These are phyloP conservation scores for Haliaeetus leucogaster DNA, from an alignment of 2,113 vertebrate species.

Conservation along the genomic window DNA sequence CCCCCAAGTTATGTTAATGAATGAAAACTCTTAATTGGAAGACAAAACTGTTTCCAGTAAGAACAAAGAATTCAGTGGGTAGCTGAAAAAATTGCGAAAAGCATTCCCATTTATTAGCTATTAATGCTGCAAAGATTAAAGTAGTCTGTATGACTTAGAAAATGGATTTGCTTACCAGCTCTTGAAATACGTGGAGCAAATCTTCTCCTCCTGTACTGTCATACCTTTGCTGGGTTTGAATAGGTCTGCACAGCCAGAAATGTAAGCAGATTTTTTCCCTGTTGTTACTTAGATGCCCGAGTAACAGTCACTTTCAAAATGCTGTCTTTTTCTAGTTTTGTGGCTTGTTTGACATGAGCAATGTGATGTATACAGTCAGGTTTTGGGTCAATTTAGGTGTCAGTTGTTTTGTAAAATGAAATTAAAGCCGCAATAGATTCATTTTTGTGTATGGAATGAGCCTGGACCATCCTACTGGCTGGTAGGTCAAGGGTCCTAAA, in stretches of 20 bases:
- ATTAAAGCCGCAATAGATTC: neutral
- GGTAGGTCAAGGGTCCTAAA: neutral
- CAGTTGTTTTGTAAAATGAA: neutral
- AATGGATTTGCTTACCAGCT: neutral
- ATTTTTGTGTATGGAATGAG: neutral
- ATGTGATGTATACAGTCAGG: neutral
- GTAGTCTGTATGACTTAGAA: neutral
- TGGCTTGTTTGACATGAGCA: neutral
- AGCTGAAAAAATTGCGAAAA: neutral
- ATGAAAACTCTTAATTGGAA: conserved; percentile 4
- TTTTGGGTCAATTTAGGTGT: neutral
- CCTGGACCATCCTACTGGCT: neutral
- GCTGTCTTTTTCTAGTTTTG: neutral
- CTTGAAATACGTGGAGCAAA: neutral
- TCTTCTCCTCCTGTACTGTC: neutral
- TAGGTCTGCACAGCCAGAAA: neutral
- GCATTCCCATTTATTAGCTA: neutral
- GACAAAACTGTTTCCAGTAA: neutral
- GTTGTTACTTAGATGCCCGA: neutral
- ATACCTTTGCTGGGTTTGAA: neutral
- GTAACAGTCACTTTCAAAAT: neutral
- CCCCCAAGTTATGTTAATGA: neutral
- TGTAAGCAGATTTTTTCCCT: neutral
- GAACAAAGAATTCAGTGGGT: neutral
- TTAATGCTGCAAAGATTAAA: neutral